Evolutionary conservation across 2,113 vertebrate genomes (phyloP), one percentile per base, ranked within the genome.

Genomic region (Vidua macroura): DNA sequence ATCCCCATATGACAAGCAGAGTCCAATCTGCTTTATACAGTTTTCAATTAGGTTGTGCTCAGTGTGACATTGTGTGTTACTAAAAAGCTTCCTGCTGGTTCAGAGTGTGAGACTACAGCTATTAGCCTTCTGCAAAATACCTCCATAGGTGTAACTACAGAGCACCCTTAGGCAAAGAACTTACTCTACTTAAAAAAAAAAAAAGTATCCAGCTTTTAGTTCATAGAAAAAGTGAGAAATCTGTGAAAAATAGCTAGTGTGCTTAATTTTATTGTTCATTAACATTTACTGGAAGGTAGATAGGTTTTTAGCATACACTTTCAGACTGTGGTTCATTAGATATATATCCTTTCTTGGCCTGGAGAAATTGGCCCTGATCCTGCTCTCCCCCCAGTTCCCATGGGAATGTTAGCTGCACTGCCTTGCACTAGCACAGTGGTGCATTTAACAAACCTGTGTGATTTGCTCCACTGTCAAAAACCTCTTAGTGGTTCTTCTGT

Each of bases 341-440:
- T 56, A 27, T 1, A 41, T 33, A 33, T 48, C 23, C 60, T 20
- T 59, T 2, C 11, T 51, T 58, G 46, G 28, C 30, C 4, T 52
- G 31, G 44, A 75, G 66, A 83, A 52, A 59, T 6, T 22, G 11
- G 30, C 31, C 59, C 17, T 35, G 4, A 30, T 60, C 41, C 16
- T 86, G 5, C 63, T 66, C 28, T 80, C 22, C 16, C 22, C 11
- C 23, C 27, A 25, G 20, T 52, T 85, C 23, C 60, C 19, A 20
- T 1, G 1, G 55, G 51, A 87, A 55, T 4, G 0, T 11, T 68
- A 84, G 23, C 37, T 49, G 16, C 0, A 0, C 17, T 72, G 30
- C 49, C 58, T 75, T 79, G 10, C 17, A n/a, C 7, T 16, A 63
- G 39, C 41, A 60, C 30, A 46, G 24, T 8, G 27, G 15, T 64